Base-by-base conservation (phyloP, 2,888 invertebrate species). In the Pheosia tremula region DNA sequence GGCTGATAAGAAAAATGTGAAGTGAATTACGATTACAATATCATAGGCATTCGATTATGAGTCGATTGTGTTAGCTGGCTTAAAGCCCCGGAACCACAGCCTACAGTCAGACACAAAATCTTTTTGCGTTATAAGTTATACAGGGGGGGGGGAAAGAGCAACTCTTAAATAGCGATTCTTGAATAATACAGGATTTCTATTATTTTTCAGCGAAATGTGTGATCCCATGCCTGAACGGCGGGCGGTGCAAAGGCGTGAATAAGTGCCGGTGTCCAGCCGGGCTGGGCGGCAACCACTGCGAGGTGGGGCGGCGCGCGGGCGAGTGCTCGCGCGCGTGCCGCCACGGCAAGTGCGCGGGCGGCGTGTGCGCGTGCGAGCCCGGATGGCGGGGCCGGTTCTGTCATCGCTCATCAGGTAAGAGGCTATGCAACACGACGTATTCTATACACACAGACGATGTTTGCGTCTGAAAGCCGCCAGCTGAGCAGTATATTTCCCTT, bases 181-280 rank as follows among this genome's bases (percentile, higher is more conserved):
- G 41, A 41, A 41, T 1, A 41, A 41, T 4, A 41, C 4, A 43
- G 24, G 24, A 24, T 1, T 24, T 24, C 24, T 24, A 24, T 54
- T 36, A 54, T 56, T 39, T 74, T 75, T 0, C 88, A 97, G 97
- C 97, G 36, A 97, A 97, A 93, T 98, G 98, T 87, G 96, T 97
- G 71, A 97, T 98, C 77, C 98, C 98, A 4, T 98, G 98, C 85
- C 93, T 97, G 75, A 98, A 98, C 86, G 98, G 98, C 11, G 98
- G 98, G 0, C 96, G 97, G 62, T 98, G 98, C 85, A 96, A 96
- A 78, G 98, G 98, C 47, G 97, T 97, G 64, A 98, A 98, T 90
- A 96, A 97, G 83, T 98, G 98, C 87, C 96, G 97, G 67, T 98
- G 98, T 87, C 97, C 97, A 4, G 94, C 95, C 54, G 98, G 98